A percentile compares a stretch with the other conserved stretches of the same genome.
phyloP scores from a whole-genome alignment of 2,888 invertebrate species.

The Eulithis testata region DNA sequence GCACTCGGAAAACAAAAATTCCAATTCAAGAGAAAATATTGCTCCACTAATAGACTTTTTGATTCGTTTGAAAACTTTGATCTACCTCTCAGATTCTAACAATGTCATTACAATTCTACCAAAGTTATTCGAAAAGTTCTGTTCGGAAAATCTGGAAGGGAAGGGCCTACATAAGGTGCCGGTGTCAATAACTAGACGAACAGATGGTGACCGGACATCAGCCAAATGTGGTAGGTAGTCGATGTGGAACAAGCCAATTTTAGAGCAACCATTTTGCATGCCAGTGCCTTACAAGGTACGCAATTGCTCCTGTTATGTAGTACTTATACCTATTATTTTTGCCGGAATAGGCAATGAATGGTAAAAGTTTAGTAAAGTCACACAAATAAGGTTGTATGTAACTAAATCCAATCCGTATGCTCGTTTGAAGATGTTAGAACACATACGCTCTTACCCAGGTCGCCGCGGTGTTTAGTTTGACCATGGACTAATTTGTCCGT shows the following conservation, averaged over 20 bases:
- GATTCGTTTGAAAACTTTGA: no score
- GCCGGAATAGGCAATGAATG: background rate
- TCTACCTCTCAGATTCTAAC: no score
- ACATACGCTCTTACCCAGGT: no score
- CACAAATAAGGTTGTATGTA: background rate
- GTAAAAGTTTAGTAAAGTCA: background rate
- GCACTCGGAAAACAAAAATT: no score
- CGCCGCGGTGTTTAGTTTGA: no score
- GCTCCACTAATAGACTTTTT: no score
- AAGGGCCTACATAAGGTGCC: slow-evolving; percentile 14
- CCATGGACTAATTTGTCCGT: no score
- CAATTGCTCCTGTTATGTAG: slow-evolving; percentile 21
- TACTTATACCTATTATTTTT: slow-evolving; percentile 6
- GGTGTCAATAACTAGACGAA: slow-evolving; percentile 40
- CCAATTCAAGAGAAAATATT: no score
- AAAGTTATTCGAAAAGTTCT: background rate
- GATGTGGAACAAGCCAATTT: slow-evolving; percentile 35
- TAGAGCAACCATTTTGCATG: slow-evolving; percentile 36
- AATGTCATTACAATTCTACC: no score
- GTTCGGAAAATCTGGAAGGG: slow-evolving; percentile 1
- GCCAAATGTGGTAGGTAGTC: slow-evolving; percentile 33
- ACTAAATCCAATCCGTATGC: background rate
- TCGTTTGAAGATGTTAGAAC: background rate
- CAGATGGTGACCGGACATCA: slow-evolving; percentile 37
- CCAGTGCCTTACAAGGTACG: slow-evolving; percentile 26